A percentile compares a stretch with the other conserved stretches of the same genome.
These are phyloP conservation scores for Nasonia oneida DNA, from an alignment of 2,888 invertebrate species.

Conservation along the genomic window DNA sequence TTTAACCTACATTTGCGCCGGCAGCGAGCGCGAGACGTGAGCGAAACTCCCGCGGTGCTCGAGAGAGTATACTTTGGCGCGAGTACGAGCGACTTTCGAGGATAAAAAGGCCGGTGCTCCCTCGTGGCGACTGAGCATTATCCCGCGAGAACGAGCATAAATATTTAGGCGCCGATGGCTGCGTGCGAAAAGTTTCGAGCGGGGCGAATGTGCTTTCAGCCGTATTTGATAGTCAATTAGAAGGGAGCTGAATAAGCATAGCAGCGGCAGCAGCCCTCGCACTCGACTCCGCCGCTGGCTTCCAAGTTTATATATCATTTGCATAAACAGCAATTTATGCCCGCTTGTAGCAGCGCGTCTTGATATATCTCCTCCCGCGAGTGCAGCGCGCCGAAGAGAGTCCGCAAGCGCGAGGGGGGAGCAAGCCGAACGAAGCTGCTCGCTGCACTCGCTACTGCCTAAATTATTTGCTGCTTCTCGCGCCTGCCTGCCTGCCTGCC, in stretches of 20 bases:
- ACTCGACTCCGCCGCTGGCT: not conserved
- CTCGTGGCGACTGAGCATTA: no score
- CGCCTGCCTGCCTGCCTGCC: not conserved
- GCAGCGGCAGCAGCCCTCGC: not conserved
- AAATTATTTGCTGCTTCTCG: slow-evolving; percentile 56
- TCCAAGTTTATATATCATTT: slow-evolving; percentile 41
- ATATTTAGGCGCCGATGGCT: not conserved
- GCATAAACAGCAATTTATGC: slow-evolving; percentile 45
- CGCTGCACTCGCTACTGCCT: slow-evolving; percentile 56
- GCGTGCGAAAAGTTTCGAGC: not conserved
- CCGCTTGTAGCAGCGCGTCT: slow-evolving; percentile 20
- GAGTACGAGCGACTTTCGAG: no score
- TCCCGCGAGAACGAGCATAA: not conserved
- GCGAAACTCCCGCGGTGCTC: not conserved
- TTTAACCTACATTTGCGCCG: slow-evolving; percentile 1
- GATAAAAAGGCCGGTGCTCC: no score
- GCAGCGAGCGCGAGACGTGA: not conserved
- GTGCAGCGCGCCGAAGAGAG: not conserved
- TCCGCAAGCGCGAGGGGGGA: not conserved
- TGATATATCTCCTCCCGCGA: not conserved
- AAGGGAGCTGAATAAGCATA: slow-evolving; percentile 16
- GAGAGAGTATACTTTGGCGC: not conserved
- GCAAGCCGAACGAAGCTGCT: slow-evolving; percentile 56
- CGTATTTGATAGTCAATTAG: slow-evolving; percentile 25
- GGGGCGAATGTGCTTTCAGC: not conserved